phyloP scores from a whole-genome alignment of 1,140 invertebrate species.

The Leguminivora glycinivorella region DNA sequence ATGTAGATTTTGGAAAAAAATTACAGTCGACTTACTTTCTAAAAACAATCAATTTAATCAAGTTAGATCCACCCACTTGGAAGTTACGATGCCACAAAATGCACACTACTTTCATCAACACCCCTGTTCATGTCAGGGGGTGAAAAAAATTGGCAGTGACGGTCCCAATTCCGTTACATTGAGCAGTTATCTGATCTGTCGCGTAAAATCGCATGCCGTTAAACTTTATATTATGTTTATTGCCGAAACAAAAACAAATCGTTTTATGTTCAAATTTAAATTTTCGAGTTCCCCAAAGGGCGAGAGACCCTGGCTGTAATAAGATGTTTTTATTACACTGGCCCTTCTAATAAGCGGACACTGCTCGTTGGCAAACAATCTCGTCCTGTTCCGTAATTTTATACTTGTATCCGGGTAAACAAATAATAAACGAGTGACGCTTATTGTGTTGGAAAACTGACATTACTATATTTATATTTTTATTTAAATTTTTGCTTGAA shows the following conservation, averaged over 20 bases:
- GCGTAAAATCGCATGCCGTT: slow-evolving; percentile 48
- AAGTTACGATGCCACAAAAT: background rate
- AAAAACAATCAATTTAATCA: too few species aligned
- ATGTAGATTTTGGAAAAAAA: too few species aligned
- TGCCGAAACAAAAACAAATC: slow-evolving; percentile 64
- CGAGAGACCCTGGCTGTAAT: slow-evolving; percentile 56
- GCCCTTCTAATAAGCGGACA: slow-evolving; percentile 72
- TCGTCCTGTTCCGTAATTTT: slow-evolving; percentile 68
- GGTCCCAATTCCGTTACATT: slow-evolving; percentile 15
- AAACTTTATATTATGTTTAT: slow-evolving; percentile 66
- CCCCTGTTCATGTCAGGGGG: background rate
- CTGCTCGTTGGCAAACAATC: slow-evolving; percentile 72
- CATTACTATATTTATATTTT: too few species aligned
- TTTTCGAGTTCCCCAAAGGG: slow-evolving; percentile 52
- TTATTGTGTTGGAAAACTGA: too few species aligned
- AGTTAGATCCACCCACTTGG: background rate
- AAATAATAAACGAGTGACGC: slow-evolving; percentile 45
- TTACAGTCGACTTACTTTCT: too few species aligned
- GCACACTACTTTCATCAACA: background rate
- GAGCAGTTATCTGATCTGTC: slow-evolving; percentile 14
- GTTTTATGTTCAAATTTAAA: slow-evolving; percentile 70
- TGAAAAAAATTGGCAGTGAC: slow-evolving; percentile 6
- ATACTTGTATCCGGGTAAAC: slow-evolving; percentile 61
- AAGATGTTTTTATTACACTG: slow-evolving; percentile 74
- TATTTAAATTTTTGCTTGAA: too few species aligned